phyloP scores from a whole-genome alignment of 2,888 invertebrate species.

The Andrena fulva region DNA sequence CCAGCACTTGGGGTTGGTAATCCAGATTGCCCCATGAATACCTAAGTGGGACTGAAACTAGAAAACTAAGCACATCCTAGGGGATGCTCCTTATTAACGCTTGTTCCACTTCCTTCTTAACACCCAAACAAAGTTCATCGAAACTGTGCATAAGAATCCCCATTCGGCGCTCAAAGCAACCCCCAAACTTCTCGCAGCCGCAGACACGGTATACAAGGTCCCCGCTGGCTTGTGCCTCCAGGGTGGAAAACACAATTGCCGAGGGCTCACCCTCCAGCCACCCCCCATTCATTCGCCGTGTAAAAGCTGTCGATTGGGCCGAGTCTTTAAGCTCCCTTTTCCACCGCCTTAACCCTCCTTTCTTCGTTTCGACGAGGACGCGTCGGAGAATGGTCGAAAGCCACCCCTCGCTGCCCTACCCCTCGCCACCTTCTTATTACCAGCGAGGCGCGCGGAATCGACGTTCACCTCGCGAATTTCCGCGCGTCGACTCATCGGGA shows the following conservation, averaged over 20 bases:
- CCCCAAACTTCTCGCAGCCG: background rate
- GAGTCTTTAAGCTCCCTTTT: slow-evolving; percentile 61
- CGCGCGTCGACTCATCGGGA: slow-evolving; percentile 43
- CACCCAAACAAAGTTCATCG: slow-evolving; percentile 20
- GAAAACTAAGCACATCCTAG: slow-evolving; percentile 2
- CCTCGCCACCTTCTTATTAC: slow-evolving; percentile 35
- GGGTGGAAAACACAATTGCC: slow-evolving; percentile 78
- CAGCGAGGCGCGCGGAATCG: slow-evolving; percentile 33
- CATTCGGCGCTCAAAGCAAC: slow-evolving; percentile 27
- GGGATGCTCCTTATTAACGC: background rate
- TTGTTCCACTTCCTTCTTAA: background rate
- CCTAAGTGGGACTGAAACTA: no score
- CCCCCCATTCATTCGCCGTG: slow-evolving; percentile 57
- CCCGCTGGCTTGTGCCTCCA: slow-evolving; percentile 56
- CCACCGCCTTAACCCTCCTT: slow-evolving; percentile 39
- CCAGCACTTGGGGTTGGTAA: no score
- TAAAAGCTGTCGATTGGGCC: slow-evolving; percentile 72
- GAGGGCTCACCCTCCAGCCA: slow-evolving; percentile 38
- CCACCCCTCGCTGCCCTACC: slow-evolving; percentile 20
- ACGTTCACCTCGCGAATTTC: slow-evolving; percentile 56
- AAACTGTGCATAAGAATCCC: slow-evolving; percentile 3
- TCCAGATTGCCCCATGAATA: no score
- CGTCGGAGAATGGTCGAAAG: slow-evolving; percentile 57
- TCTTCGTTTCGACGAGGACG: slow-evolving; percentile 36
- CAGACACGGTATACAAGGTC: slow-evolving; percentile 1